Conservation (phyloP, 2,113 vertebrate genomes). For the Dipodomys ordii region DNA sequence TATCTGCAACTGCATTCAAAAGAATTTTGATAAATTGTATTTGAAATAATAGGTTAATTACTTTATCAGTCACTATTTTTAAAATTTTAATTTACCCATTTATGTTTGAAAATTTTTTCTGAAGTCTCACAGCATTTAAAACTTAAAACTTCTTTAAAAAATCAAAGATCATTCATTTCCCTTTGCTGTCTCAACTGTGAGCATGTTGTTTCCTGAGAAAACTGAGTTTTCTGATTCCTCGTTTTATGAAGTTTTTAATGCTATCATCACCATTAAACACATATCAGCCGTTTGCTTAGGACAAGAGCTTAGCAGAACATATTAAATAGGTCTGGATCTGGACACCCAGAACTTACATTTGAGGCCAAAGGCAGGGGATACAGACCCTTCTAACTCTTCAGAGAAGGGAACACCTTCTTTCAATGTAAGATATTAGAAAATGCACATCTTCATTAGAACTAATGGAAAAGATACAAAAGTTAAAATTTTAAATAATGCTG, state of each 20-base stretch:
- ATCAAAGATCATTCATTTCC: neutral
- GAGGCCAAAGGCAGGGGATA: neutral
- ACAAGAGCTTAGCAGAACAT: neutral
- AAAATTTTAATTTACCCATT: constrained; percentile 28
- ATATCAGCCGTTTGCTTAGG: neutral
- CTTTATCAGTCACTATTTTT: neutral
- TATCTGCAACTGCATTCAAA: constrained; percentile 1
- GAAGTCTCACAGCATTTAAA: neutral
- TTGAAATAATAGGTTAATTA: neutral
- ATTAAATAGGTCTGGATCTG: neutral
- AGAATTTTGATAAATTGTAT: neutral
- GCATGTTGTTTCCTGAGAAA: neutral
- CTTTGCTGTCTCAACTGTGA: neutral
- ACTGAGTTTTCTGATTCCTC: neutral
- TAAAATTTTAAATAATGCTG: neutral
- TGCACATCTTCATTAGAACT: constrained; percentile 18
- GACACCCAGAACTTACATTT: neutral
- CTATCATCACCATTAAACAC: neutral
- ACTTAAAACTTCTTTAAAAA: constrained; percentile 36
- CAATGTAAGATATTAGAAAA: neutral
- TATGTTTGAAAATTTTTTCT: neutral
- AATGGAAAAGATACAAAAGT: neutral
- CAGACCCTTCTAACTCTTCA: neutral
- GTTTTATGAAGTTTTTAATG: neutral
- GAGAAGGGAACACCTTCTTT: neutral